These are phyloP conservation scores for Anhinga anhinga DNA, from an alignment of 2,113 vertebrate species.

Conservation along the genomic window DNA sequence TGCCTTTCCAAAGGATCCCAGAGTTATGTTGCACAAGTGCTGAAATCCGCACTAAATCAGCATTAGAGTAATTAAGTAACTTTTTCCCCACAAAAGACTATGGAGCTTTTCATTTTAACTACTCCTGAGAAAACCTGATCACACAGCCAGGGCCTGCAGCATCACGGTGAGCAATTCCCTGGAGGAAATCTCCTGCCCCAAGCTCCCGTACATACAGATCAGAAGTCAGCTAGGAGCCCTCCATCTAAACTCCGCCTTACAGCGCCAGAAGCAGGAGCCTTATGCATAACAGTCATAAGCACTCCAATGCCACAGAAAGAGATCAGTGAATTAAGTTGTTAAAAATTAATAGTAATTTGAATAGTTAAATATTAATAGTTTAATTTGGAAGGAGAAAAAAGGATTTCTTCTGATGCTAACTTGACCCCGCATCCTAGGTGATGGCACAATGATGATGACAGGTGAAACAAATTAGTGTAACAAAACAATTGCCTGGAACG, in stretches of 20 bases:
- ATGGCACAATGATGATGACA: background rate
- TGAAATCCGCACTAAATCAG: slow-evolving; percentile 15
- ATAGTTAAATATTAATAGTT: background rate
- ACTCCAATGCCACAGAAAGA: background rate
- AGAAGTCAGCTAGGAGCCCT: background rate
- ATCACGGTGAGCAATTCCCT: background rate
- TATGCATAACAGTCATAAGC: background rate
- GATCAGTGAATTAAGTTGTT: background rate
- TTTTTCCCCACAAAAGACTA: background rate
- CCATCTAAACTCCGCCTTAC: background rate
- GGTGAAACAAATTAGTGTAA: background rate
- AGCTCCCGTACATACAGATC: background rate
- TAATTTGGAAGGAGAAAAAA: background rate
- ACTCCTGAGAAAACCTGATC: background rate
- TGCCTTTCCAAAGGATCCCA: background rate
- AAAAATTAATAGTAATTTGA: background rate
- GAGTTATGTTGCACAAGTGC: background rate
- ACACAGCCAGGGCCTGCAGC: background rate
- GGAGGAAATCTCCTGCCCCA: background rate
- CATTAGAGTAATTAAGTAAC: background rate
- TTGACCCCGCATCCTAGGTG: background rate
- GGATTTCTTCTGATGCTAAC: background rate
- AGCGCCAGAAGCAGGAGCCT: background rate
- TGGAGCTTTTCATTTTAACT: background rate
- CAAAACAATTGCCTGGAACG: background rate